Evolutionary conservation across 2,797 vertebrate species (phyloP).

Genomic region (Rhadinocentrus ornatus): DNA sequence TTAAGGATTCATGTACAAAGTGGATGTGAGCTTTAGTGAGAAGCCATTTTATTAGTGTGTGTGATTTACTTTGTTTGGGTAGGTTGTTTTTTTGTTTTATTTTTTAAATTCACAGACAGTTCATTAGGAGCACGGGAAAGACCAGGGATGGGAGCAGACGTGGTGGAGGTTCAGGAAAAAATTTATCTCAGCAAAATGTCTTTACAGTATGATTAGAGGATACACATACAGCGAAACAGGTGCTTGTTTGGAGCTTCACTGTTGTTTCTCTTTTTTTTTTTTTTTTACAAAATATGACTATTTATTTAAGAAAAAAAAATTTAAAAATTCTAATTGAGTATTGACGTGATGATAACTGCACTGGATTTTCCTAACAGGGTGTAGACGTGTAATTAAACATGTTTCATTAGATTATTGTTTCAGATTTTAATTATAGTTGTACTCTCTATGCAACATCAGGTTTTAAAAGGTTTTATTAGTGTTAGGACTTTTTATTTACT

Average conservation of each 20-base stretch:
- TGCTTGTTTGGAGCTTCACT: no score
- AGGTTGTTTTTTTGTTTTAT: conserved; percentile 9
- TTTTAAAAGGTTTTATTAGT: no score
- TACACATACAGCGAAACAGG: background rate
- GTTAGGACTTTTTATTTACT: no score
- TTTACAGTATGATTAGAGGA: background rate
- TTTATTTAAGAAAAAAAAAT: no score
- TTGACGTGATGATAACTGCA: no score
- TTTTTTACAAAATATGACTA: no score
- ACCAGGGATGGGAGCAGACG: conserved; percentile 32
- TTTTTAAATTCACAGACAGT: conserved; percentile 54
- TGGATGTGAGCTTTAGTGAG: conserved; percentile 52
- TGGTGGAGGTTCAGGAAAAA: conserved; percentile 10
- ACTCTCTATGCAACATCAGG: background rate
- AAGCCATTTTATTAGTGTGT: conserved; percentile 54
- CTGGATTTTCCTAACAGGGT: background rate
- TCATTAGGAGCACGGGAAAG: conserved; percentile 42
- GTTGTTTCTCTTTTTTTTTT: no score
- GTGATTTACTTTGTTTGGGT: conserved; percentile 35
- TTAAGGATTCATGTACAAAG: conserved; percentile 57
- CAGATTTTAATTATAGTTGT: no score
- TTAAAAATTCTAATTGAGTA: no score
- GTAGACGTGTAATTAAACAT: background rate
- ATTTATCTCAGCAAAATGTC: background rate
- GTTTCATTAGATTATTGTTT: background rate